Evolutionary conservation across 2,888 invertebrate genomes (phyloP).

Genomic region (Calliphora vomitoria): DNA sequence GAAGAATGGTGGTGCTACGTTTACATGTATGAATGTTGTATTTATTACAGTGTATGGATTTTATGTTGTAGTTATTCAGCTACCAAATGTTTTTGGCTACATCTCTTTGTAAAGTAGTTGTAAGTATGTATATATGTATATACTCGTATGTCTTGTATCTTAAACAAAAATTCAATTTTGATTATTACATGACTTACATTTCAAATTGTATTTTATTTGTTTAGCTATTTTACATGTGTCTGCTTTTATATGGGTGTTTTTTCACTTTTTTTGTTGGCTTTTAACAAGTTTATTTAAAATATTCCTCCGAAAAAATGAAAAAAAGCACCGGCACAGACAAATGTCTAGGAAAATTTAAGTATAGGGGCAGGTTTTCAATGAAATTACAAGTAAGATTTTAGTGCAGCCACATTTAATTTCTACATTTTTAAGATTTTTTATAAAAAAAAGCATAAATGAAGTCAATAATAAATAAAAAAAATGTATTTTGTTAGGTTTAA

Average conservation of each 20-base stretch:
- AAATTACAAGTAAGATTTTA: conserved; percentile 31
- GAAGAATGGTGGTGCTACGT: neutral
- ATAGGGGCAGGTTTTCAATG: conserved; percentile 36
- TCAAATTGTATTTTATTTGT: conserved; percentile 20
- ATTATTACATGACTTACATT: conserved; percentile 67
- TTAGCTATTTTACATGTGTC: conserved; percentile 24
- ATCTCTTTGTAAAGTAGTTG: conserved; percentile 14
- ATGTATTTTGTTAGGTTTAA: neutral
- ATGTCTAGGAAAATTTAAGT: conserved; percentile 35
- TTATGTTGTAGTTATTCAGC: neutral
- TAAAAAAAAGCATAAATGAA: neutral
- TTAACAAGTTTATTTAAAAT: conserved; percentile 53
- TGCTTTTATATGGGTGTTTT: conserved; percentile 54
- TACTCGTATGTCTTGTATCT: neutral
- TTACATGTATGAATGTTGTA: conserved; percentile 7
- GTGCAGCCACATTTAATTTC: conserved; percentile 11
- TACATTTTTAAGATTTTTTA: neutral
- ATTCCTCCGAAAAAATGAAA: neutral
- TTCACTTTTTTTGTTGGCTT: conserved; percentile 14
- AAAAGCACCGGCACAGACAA: conserved; percentile 3
- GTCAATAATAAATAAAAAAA: neutral
- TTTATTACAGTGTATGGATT: neutral
- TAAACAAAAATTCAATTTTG: conserved; percentile 52
- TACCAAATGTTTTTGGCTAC: conserved; percentile 50
- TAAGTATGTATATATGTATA: neutral